These are phyloP conservation scores for Thecocarcelia acutangulata DNA, from an alignment of 2,888 invertebrate species.

Conservation along the genomic window DNA sequence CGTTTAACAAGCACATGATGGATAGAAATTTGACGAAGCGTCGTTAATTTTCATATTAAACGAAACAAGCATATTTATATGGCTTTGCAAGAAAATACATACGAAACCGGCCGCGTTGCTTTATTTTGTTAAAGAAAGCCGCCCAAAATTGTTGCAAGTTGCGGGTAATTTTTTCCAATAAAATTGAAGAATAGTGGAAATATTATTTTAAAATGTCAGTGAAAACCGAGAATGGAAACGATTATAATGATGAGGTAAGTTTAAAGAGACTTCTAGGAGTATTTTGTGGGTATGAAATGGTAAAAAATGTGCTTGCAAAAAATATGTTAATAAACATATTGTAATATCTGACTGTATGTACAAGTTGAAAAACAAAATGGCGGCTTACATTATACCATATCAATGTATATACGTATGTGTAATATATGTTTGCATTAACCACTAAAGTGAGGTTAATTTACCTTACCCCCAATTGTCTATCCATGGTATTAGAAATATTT, in stretches of 20 bases:
- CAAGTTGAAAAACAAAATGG: slow-evolving; percentile 63
- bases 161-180: neutral
- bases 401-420: too few relatives aligned
- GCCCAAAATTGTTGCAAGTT: slow-evolving; percentile 12
- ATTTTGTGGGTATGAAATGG: too few relatives aligned
- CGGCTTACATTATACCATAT: too few relatives aligned
- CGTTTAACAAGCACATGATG: slow-evolving; percentile 2
- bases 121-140: slow-evolving; percentile 45
- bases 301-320: slow-evolving; percentile 7
- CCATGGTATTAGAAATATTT: too few relatives aligned
- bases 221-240: slow-evolving; percentile 74
- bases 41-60: slow-evolving; percentile 48
- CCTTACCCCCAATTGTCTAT: too few relatives aligned
- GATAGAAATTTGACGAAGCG: slow-evolving; percentile 41
- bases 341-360: neutral
- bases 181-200: neutral
- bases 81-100: slow-evolving; percentile 12
- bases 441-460: slow-evolving; percentile 53
- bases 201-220: slow-evolving; percentile 72
- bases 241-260: slow-evolving; percentile 77
- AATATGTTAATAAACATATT: too few relatives aligned
- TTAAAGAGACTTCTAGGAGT: too few relatives aligned
- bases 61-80: slow-evolving; percentile 22
- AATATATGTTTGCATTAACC: slow-evolving; percentile 46
- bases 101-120: slow-evolving; percentile 57